Percentiles rank a stretch among this genome's conserved stretches.
Conservation (phyloP, 2,797 vertebrate species). For the Anabacerthia variegaticeps region DNA sequence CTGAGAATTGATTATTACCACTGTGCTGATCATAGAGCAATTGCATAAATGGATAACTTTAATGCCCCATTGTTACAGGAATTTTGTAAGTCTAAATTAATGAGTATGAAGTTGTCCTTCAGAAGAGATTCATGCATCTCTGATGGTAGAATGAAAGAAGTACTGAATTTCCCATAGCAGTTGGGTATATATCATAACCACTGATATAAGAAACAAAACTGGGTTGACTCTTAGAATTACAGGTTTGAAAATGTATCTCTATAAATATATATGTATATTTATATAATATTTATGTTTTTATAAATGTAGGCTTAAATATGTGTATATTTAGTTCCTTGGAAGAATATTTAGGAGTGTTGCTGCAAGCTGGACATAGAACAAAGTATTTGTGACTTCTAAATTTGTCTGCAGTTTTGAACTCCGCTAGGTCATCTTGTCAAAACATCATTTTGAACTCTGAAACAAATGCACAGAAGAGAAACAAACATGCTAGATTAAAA, state of each 20-base stretch:
- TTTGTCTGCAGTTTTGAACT: conserved; percentile 42
- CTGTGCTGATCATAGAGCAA: not conserved
- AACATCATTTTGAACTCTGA: conserved; percentile 58
- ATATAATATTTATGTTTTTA: not conserved
- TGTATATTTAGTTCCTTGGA: not conserved
- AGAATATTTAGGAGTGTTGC: not conserved
- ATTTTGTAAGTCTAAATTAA: not conserved
- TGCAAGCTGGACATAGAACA: conserved; percentile 29
- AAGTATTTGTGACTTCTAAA: conserved; percentile 20
- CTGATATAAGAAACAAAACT: not conserved
- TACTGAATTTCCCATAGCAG: not conserved
- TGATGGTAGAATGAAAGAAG: not conserved
- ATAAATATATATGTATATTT: not conserved
- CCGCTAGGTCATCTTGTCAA: conserved; percentile 70
- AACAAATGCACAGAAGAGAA: conserved; percentile 64
- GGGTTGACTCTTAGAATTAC: not conserved
- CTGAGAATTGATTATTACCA: not conserved
- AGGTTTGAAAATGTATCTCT: not conserved
- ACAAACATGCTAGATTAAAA: conserved; percentile 60
- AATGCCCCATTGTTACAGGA: not conserved
- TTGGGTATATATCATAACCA: not conserved
- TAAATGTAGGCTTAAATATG: not conserved
- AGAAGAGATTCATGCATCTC: not conserved
- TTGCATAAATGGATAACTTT: not conserved
- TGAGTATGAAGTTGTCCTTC: not conserved